Percentiles rank a stretch among this genome's conserved stretches.
phyloP scores from a whole-genome alignment of 2,888 invertebrate genomes.

The Macrostomum cliftonense region DNA sequence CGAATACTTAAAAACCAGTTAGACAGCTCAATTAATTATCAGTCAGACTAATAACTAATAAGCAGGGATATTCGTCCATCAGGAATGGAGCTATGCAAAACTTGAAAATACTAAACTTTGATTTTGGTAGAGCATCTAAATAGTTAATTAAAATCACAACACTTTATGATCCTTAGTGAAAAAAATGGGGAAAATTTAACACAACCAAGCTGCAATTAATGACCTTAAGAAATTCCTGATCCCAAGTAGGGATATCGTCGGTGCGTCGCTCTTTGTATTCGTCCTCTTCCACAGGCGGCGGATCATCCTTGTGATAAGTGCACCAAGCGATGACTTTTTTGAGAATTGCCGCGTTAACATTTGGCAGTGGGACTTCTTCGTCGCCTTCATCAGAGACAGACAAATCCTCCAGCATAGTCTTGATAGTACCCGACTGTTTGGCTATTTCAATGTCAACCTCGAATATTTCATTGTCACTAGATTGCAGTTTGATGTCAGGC shows the following conservation, averaged over 20 bases:
- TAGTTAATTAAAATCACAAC: too few relatives aligned
- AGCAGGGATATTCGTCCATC: too few relatives aligned
- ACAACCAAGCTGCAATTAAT: too few relatives aligned
- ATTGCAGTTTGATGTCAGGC: constrained; percentile 81
- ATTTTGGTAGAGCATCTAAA: too few relatives aligned
- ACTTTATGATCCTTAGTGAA: too few relatives aligned
- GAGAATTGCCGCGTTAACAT: constrained; percentile 85
- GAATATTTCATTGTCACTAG: constrained; percentile 81
- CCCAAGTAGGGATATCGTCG: constrained; percentile 96
- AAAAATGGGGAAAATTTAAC: too few relatives aligned
- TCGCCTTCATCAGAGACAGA: too few relatives aligned
- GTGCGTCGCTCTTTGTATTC: constrained; percentile 96
- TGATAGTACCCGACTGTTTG: constrained; percentile 88
- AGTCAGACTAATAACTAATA: too few relatives aligned
- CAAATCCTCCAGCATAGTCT: constrained; percentile 68
- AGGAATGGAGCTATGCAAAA: too few relatives aligned
- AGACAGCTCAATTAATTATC: too few relatives aligned
- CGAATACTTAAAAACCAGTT: too few relatives aligned
- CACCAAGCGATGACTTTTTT: constrained; percentile 51
- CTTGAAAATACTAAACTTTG: too few relatives aligned
- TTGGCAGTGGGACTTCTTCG: constrained; percentile 73
- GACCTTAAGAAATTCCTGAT: constrained; percentile 65
- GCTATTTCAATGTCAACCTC: constrained; percentile 90
- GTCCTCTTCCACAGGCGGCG: constrained; percentile 65
- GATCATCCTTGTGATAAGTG: constrained; percentile 52